Base-by-base conservation (phyloP, 2,888 invertebrate genomes). In the Platycheirus albimanus region DNA sequence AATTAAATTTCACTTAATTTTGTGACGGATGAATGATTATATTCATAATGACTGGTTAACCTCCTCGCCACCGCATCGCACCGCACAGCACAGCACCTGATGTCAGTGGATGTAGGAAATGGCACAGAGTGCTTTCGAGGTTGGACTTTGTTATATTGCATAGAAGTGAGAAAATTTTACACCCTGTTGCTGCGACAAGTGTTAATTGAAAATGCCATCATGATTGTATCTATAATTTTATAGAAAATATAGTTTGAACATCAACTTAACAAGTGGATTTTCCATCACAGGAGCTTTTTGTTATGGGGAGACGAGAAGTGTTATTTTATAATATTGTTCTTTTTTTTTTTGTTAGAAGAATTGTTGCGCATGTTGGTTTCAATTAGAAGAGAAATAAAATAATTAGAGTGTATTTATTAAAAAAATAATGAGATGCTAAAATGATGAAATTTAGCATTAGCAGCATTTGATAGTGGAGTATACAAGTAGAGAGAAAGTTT, bases 1-100 rank as follows among this genome's bases (percentile, higher is more conserved):
- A 70, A 63, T 77, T 33, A 64, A 64, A 70, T 77, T 77, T 70
- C 47, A 63, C 70, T 49, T 49, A 70, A 77, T 70, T 64, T 70
- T 4, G 38, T 69, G 20, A 49, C 63, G 49, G 56, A 41, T 77
- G 63, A 77, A 56, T 77, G 63, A 77, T 70, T 64, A 61, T 30
- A 56, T 47, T 69, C 17, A 30, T 47, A 47, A 41, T 49, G 54
- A 47, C 28, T 13, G 45, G 47, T 41, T 69, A 45, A 30, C 61
- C 61, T 58, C 28, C 4, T 19, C 3, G 52, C 20, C 38, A 13
- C n/a, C 19, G n/a, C n/a, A 24, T 24, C 0, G 1, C n/a, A 13
- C 30, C 58, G 11, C 4, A 6, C 17, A 1, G 1, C 19, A 20
- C 19, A 11, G 7, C 36, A 10, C 3, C 13, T 8, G 8, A 8